These are phyloP conservation scores for Cephalopterus ornatus DNA, from an alignment of 2,113 vertebrate genomes.

Conservation along the genomic window DNA sequence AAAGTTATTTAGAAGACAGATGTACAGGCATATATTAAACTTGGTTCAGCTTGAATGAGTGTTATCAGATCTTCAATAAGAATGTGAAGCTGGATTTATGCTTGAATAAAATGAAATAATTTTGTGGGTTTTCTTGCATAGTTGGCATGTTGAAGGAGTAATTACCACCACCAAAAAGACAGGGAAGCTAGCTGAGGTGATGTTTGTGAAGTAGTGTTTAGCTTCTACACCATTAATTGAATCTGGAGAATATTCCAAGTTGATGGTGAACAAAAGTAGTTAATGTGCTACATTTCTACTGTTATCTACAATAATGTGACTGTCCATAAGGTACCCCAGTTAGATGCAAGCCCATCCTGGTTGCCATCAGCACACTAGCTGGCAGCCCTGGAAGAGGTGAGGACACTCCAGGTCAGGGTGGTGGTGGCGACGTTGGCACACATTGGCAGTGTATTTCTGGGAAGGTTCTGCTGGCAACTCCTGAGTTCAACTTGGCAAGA, in stretches of 20 bases:
- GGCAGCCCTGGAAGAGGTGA: not conserved
- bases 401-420: not conserved
- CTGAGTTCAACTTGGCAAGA: not conserved
- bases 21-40: not conserved
- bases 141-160: not conserved
- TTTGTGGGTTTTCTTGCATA: not conserved
- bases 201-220: not conserved
- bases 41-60: not conserved
- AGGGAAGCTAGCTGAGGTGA: not conserved
- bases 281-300: not conserved
- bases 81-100: not conserved
- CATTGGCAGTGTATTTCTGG: not conserved
- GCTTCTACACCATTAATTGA: not conserved
- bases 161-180: not conserved
- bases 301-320: rapidly evolving
- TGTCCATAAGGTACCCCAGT: not conserved
- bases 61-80: not conserved
- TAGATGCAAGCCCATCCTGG: not conserved
- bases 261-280: not conserved
- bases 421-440: not conserved
- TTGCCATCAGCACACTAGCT: not conserved
- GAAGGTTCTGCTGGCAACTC: not conserved
- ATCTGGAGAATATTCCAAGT: not conserved
- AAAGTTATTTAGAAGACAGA: not conserved
- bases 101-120: not conserved